Evolutionary conservation across 92 coral and sea anemone genomes (phyloP), one percentile per base, ranked within the genome.

Genomic region (Siderastrea radians): DNA sequence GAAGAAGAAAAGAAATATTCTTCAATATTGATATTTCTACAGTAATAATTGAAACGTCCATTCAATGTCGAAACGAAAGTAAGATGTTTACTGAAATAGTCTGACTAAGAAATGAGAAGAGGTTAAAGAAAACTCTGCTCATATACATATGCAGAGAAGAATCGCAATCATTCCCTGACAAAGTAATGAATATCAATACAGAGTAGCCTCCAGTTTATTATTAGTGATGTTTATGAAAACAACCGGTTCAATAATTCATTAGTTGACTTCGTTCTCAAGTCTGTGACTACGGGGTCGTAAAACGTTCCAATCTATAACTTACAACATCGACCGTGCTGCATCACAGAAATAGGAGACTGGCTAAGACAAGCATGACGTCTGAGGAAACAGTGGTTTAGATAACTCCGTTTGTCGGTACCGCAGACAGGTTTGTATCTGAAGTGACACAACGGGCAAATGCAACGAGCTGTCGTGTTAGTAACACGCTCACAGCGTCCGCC

Each of bases 381-480:
- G 66, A 97, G 92, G 49, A 96, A 60, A 73, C 99, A 97, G 60
- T 91, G 84, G 72, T 95, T 97, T 64, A 94, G 84, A 79, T 97
- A 95, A 1, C 98, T 95, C 68, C 84, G 83, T 51, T 86, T 94
- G 69, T 97, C 96, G 67, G 79, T 87, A 14, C 99, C 98, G 86
- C 99, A 97, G 13, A 97, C 99, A 14, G 98, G 96, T 19, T 86
- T 86, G 85, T 95, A 94, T 26, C 90, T 93, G 73, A 96, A 93
- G 77, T 90, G 85, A 79, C 99, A 97, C 50, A 77, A 43, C 3
- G 92, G 92, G 80, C 99, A 97, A 8, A 53, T 78, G 63, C 99
- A 97, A 67, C 93, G 89, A 14, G 98, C 95, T 11, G 88, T 88
- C 53, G 91, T 94, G 82, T 92, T 89, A 44, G 81, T 53, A 16